Conservation (phyloP, 2,797 vertebrate species). For the Euphonia xanthogaster region DNA sequence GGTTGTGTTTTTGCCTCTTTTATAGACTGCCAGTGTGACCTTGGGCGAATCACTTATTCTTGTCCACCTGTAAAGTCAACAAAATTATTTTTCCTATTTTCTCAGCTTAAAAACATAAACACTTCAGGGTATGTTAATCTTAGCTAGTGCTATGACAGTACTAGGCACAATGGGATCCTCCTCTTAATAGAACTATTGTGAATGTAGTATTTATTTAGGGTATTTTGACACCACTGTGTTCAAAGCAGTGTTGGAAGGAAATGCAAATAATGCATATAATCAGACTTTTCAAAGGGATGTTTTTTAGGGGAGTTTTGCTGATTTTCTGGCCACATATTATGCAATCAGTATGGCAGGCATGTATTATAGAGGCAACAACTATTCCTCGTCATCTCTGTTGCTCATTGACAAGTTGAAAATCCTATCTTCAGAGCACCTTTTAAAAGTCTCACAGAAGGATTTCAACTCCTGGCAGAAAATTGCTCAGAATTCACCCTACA, state of each 20-base stretch:
- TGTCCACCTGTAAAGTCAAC: constrained; percentile 11
- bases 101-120: background rate
- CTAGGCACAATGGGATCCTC: background rate
- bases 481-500: background rate
- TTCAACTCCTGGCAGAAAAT: background rate
- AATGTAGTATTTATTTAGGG: background rate
- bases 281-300: background rate
- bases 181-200: background rate
- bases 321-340: background rate
- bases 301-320: background rate
- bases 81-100: background rate
- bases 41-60: background rate
- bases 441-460: background rate
- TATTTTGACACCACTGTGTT: background rate
- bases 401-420: background rate
- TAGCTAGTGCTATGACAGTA: background rate
- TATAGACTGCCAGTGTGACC: background rate
- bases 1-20: background rate
- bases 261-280: background rate
- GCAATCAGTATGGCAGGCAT: background rate
- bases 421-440: background rate
- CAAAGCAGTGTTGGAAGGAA: background rate
- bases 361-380: background rate
- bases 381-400: background rate
- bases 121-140: background rate